phyloP scores from a whole-genome alignment of 37 sponge, comb jelly and placozoan species.

The Aphrocallistes beatrix region DNA sequence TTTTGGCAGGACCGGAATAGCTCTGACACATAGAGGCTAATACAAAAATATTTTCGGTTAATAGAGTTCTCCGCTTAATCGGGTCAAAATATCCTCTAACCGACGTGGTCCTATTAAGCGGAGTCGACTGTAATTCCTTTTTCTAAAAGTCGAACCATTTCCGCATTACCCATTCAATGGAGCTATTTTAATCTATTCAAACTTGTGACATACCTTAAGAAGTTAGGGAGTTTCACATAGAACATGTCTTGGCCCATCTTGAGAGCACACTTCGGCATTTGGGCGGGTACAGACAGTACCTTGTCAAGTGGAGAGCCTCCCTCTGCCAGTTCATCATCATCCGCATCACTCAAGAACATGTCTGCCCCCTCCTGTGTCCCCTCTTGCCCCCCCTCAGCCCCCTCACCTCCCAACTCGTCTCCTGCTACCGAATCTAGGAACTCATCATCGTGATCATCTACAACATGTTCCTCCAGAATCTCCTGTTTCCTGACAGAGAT shows the following conservation, averaged over 20 bases:
- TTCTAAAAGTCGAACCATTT: too few species aligned
- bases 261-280: neutral
- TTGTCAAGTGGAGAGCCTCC: neutral
- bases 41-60: too few species aligned
- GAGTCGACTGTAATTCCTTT: too few species aligned
- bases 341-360: neutral
- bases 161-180: too few species aligned
- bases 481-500: neutral
- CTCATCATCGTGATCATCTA: neutral
- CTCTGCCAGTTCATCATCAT: neutral
- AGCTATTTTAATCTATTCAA: too few species aligned
- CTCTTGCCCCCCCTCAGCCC: neutral
- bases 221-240: slow-evolving; percentile 91
- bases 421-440: neutral
- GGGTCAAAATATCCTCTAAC: too few species aligned
- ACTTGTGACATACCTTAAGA: slow-evolving; percentile 66
- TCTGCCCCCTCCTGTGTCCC: neutral
- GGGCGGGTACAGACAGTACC: neutral
- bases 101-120: too few species aligned
- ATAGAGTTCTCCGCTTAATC: too few species aligned
- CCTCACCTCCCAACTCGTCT: neutral
- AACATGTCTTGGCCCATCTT: slow-evolving; percentile 41
- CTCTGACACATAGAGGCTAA: too few species aligned
- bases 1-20: too few species aligned
- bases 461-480: neutral